Conservation (phyloP, 2,888 invertebrate genomes). For the Eurois occulta region DNA sequence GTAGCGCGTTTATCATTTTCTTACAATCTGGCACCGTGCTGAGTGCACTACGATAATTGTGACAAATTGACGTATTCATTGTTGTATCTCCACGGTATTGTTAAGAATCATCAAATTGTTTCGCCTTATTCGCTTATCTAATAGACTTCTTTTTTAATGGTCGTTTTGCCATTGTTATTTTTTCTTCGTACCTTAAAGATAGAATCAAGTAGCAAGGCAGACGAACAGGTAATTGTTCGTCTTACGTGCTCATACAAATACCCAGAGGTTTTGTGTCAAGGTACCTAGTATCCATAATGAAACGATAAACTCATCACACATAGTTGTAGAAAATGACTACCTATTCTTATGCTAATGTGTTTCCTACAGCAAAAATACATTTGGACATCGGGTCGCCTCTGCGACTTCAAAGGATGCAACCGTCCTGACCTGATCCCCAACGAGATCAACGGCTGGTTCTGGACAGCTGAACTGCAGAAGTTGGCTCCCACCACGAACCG, state of each 20-base stretch:
- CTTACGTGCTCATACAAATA: slow-evolving; percentile 52
- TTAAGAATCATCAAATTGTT: slow-evolving; percentile 68
- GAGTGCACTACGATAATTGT: slow-evolving; percentile 66
- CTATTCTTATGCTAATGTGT: slow-evolving; percentile 34
- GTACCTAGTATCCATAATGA: slow-evolving; percentile 37
- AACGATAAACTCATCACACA: slow-evolving; percentile 31
- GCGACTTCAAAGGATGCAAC: slow-evolving; percentile 97
- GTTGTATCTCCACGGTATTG: slow-evolving; percentile 70
- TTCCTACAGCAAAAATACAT: slow-evolving; percentile 94
- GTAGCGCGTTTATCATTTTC: slow-evolving; percentile 54
- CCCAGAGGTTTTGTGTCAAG: slow-evolving; percentile 61
- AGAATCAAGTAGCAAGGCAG: slow-evolving; percentile 45
- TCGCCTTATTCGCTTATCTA: slow-evolving; percentile 69
- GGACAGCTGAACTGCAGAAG: slow-evolving; percentile 96
- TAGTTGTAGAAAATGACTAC: slow-evolving; percentile 17
- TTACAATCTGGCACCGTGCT: slow-evolving; percentile 39
- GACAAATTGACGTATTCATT: slow-evolving; percentile 73
- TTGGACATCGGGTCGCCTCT: slow-evolving; percentile 97
- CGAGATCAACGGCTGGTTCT: slow-evolving; percentile 97
- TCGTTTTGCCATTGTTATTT: slow-evolving; percentile 70
- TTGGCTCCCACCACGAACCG: slow-evolving; percentile 95
- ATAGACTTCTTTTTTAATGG: slow-evolving; percentile 70
- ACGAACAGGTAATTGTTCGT: slow-evolving; percentile 54
- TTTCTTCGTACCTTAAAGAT: slow-evolving; percentile 57
- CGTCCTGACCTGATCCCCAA: slow-evolving; percentile 95